Evolutionary conservation across 2,888 invertebrate genomes (phyloP).

Genomic region (Graphium colonna): DNA sequence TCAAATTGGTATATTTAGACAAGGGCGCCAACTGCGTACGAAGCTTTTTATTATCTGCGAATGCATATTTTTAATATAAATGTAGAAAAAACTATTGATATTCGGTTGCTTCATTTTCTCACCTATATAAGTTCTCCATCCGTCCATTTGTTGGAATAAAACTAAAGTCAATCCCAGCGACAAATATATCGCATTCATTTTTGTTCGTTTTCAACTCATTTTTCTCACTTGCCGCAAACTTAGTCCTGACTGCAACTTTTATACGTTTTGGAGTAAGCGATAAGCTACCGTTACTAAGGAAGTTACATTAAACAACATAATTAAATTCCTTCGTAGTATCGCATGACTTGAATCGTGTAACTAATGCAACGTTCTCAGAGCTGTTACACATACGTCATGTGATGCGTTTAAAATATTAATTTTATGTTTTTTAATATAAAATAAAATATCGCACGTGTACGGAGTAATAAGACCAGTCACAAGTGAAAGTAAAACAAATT

Average conservation of each 20-base stretch:
- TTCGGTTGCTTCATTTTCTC: not conserved
- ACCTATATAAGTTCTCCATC: constrained; percentile 2
- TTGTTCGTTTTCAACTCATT: not conserved
- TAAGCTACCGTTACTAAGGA: constrained; percentile 13
- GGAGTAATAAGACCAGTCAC: no score
- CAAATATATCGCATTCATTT: constrained; percentile 1
- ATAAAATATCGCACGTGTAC: no score
- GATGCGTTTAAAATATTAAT: no score
- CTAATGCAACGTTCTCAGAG: no score
- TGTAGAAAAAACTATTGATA: not conserved
- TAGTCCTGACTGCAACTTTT: not conserved
- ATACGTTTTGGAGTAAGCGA: constrained; percentile 7
- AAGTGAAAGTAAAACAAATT: no score
- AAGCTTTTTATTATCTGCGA: not conserved
- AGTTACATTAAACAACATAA: constrained; percentile 1
- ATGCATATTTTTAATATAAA: not conserved
- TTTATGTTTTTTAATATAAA: no score
- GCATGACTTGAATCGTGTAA: no score
- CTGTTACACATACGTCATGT: no score
- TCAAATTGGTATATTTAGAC: constrained; percentile 6
- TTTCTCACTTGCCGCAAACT: not conserved
- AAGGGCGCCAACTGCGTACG: not conserved
- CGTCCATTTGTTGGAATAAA: constrained; percentile 1
- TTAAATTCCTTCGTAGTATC: constrained; percentile 11
- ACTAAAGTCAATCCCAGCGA: constrained; percentile 1